Evolutionary conservation across 30 jellyfish, hydroid and myxozoan genomes (phyloP).

Genomic region (Chrysaora quinquecirrha): DNA sequence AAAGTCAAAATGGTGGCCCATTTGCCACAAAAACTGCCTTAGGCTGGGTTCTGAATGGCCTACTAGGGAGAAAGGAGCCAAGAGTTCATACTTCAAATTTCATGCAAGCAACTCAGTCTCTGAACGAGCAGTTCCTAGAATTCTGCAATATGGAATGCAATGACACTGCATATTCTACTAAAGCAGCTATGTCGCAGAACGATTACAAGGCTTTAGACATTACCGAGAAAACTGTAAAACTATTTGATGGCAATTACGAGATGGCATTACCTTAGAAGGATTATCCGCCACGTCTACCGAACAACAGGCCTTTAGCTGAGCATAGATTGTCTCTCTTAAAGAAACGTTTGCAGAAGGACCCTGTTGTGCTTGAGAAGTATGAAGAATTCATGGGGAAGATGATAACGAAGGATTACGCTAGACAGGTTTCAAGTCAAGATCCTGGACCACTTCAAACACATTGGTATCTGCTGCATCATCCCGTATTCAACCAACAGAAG

Average conservation of each 20-base stretch:
- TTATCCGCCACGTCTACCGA: conserved; percentile 24
- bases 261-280: conserved; percentile 54
- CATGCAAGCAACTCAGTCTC: not conserved
- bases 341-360: conserved; percentile 5
- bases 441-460: not conserved
- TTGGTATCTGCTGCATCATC: conserved; percentile 85
- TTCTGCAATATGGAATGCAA: not conserved
- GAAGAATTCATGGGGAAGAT: conserved; percentile 7
- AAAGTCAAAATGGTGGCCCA: conserved; percentile 45
- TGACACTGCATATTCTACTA: not conserved
- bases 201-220: not conserved
- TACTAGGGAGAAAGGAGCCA: conserved; percentile 23
- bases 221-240: conserved; percentile 22
- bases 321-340: not conserved
- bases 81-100: not conserved
- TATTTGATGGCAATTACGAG: conserved; percentile 53
- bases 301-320: conserved; percentile 31
- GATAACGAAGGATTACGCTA: conserved; percentile 18
- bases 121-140: not conserved
- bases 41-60: conserved; percentile 53
- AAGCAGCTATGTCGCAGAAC: not conserved
- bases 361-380: not conserved
- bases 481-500: conserved; percentile 63
- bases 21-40: conserved; percentile 25
- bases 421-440: not conserved